Percentiles rank a stretch among this genome's conserved stretches.
These are phyloP conservation scores for Cromileptes altivelis DNA, from an alignment of 2,113 vertebrate genomes.

Conservation along the genomic window DNA sequence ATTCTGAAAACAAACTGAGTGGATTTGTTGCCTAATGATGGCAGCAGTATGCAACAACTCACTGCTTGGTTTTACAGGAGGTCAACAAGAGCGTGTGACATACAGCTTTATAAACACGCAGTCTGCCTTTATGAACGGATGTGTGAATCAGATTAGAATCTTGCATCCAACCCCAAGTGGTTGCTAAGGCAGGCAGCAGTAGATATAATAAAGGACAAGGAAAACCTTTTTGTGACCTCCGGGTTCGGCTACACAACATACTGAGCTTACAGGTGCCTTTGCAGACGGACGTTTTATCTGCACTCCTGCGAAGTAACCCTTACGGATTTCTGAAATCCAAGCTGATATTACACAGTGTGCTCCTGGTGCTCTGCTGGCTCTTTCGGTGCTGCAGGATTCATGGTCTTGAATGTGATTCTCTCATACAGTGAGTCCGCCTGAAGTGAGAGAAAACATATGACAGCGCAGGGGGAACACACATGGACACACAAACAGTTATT, in stretches of 20 bases:
- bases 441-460: neutral
- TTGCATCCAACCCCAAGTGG: too few species aligned
- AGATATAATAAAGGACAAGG: neutral
- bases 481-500: too few species aligned
- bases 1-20: neutral
- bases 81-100: neutral
- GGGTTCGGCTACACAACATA: neutral
- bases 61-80: neutral
- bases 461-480: neutral
- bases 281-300: neutral
- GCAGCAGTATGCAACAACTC: neutral
- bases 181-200: neutral
- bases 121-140: neutral
- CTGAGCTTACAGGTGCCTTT: too few species aligned
- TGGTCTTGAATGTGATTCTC: neutral
- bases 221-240: neutral
- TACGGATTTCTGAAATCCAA: neutral
- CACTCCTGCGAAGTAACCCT: neutral
- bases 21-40: too few species aligned
- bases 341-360: neutral
- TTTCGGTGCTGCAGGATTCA: neutral
- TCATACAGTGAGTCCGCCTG: neutral
- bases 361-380: neutral
- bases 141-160: neutral
- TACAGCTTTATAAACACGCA: neutral